These are phyloP conservation scores for Listrodromus nycthemerus DNA, from an alignment of 2,888 invertebrate species.

Conservation along the genomic window DNA sequence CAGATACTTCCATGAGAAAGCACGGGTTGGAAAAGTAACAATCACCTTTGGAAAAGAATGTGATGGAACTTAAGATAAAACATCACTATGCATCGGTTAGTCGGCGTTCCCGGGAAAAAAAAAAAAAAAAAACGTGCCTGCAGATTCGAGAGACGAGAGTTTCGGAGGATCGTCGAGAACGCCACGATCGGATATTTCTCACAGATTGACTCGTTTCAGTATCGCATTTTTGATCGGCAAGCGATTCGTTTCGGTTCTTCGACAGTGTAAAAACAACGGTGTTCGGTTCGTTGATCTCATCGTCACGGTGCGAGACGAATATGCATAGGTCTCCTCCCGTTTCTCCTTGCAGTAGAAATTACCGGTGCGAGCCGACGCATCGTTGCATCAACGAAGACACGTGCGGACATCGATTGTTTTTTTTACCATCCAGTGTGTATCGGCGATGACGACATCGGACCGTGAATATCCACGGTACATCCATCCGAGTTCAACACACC, in stretches of 20 bases:
- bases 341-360: conserved; percentile 46
- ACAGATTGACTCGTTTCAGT: conserved; percentile 14
- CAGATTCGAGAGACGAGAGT: not conserved
- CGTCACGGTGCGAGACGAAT: conserved; percentile 56
- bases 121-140: not conserved
- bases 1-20: not conserved
- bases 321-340: conserved; percentile 35
- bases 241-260: conserved; percentile 35
- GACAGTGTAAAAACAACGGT: conserved; percentile 36
- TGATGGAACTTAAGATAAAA: not conserved
- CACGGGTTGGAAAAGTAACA: not conserved
- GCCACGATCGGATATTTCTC: not conserved
- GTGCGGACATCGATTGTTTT: not conserved
- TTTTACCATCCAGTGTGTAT: not conserved
- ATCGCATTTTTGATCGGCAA: conserved; percentile 31
- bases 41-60: not conserved
- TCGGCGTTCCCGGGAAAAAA: not conserved
- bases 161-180: not conserved
- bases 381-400: conserved; percentile 43
- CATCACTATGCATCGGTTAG: not conserved
- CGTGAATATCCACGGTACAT: not conserved
- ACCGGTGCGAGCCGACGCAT: conserved; percentile 40
- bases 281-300: conserved; percentile 59
- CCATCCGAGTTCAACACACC: not conserved
- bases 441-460: conserved; percentile 15